Evolutionary conservation across 1,140 invertebrate genomes (phyloP).

Genomic region (Stegodyphus mimosarum): DNA sequence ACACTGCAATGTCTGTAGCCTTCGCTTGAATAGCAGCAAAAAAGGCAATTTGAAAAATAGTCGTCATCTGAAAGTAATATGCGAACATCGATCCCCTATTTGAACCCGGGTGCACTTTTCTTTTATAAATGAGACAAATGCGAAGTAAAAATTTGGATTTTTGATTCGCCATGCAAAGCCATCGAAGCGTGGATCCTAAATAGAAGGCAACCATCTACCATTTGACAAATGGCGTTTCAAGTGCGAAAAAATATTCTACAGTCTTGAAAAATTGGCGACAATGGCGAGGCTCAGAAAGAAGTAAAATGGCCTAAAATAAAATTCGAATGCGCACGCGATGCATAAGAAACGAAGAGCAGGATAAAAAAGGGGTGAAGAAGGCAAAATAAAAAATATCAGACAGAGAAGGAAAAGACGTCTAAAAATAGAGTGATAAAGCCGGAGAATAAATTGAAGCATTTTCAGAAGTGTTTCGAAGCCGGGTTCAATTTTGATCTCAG

Average conservation of each 20-base stretch:
- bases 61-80: no score
- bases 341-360: no score
- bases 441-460: constrained; percentile 42
- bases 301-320: constrained; percentile 33
- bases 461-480: constrained; percentile 44
- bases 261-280: constrained; percentile 25
- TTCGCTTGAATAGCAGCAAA: no score
- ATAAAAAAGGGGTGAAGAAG: no score
- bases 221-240: constrained; percentile 34
- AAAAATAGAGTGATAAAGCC: constrained; percentile 37
- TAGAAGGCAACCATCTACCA: neutral
- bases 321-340: neutral
- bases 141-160: constrained; percentile 37
- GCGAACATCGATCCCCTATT: no score
- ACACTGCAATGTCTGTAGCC: no score
- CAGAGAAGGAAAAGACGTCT: neutral
- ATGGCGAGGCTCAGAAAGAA: constrained; percentile 12
- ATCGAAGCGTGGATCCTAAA: constrained; percentile 12
- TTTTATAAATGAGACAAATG: constrained; percentile 1
- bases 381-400: no score
- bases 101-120: no score
- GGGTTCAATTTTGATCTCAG: constrained; percentile 41
- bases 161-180: neutral
- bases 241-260: constrained; percentile 11
- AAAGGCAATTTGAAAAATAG: no score